Evolutionary conservation across 2,113 vertebrate genomes (phyloP), one percentile per base, ranked within the genome.

Genomic region (Phoxinus phoxinus): DNA sequence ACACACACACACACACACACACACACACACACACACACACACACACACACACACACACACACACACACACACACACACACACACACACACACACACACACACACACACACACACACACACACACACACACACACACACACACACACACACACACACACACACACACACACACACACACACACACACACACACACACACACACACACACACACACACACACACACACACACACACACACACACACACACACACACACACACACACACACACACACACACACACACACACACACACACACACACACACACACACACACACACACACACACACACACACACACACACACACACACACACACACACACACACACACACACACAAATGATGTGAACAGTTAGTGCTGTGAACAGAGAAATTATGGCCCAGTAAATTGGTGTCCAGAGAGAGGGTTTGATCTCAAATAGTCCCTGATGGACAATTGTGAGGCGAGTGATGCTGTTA

Each of bases 401-500:
- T 56, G 65, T 82, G 80, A 71, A 79, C 32, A 79, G 41, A 37
- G 76, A 58, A 85, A 85, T 85, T 85, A 85, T 79, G 65, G 84
- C 48, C 44, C 48, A 71, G 77, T 41, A 53, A 85, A 78, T 85
- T 69, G 63, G 44, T 78, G 75, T 53, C 61, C 48, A 80, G 44
- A 85, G 48, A 81, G 71, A 71, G 41, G 77, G 67, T 81, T 63
- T 81, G 85, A 86, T 81, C 85, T 86, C 48, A 81, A 35, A 61
- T 19, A 71, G 21, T 86, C 85, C 77, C 85, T 48, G 44, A 81
- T 71, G 85, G 53, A 72, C 53, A 44, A 85, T 58, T 37, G 51
- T 44, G 77, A 81, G 37, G 71, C 53, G 1, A 59, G 65, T 71
- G 79, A 81, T 48, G 77, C 17, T 73, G 37, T 32, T 59, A 58